Evolutionary conservation across 2,888 invertebrate genomes (phyloP).

Genomic region (Pandemis corylana): DNA sequence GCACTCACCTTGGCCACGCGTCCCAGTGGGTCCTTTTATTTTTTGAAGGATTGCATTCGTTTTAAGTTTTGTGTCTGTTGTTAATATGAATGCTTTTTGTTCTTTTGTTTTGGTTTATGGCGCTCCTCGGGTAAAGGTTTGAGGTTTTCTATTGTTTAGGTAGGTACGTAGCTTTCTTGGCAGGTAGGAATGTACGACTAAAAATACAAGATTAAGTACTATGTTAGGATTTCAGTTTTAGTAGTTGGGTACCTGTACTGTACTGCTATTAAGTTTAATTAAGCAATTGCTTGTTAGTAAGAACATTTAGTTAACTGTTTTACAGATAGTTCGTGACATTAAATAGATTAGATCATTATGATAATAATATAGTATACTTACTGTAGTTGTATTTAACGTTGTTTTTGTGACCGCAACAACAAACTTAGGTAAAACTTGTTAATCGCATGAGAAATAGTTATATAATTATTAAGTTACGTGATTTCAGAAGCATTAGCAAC

Average conservation of each 20-base stretch:
- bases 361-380: no score
- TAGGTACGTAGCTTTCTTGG: neutral
- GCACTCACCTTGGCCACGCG: conserved; percentile 81
- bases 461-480: neutral
- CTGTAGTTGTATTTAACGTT: no score
- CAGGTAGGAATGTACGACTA: neutral
- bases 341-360: no score
- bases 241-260: no score
- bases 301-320: no score
- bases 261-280: no score
- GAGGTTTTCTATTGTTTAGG: neutral
- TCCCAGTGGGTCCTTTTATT: conserved; percentile 71
- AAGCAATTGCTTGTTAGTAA: no score
- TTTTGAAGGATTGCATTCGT: conserved; percentile 43
- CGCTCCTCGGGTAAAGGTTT: conserved; percentile 17
- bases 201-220: neutral
- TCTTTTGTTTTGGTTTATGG: conserved; percentile 34
- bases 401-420: neutral
- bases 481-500: neutral
- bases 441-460: neutral
- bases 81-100: conserved; percentile 9
- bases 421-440: neutral
- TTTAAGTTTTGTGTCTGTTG: conserved; percentile 36
- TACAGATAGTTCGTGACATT: no score
- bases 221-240: no score